Percentiles rank a stretch among this genome's conserved stretches.
Conservation (phyloP, 35 echinoderm and acorn worm species). For the Chiridota heheva region DNA sequence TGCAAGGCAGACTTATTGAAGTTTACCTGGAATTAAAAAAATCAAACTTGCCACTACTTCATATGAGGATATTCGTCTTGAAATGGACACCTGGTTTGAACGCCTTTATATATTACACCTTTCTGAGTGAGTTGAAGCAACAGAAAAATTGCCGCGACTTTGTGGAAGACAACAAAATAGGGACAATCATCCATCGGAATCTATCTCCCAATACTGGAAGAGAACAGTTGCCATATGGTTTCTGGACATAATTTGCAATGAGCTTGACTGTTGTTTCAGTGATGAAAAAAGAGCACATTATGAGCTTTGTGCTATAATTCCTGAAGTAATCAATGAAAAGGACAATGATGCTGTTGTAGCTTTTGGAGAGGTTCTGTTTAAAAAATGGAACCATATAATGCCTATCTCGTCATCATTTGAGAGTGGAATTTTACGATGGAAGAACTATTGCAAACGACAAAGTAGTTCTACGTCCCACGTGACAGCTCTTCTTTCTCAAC, state of each 20-base stretch:
- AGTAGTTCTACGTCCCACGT: neutral
- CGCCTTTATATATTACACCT: constrained; percentile 2
- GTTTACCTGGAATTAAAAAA: constrained; percentile 16
- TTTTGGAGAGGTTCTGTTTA: too few species aligned
- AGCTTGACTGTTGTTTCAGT: constrained; percentile 6
- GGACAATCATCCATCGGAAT: constrained; percentile 24
- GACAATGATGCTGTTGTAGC: too few species aligned
- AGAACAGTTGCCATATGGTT: constrained; percentile 25
- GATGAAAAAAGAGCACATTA: constrained; percentile 21
- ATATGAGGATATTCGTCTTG: neutral
- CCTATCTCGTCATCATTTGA: too few species aligned
- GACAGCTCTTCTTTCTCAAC: constrained; percentile 17
- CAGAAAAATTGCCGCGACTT: constrained; percentile 8
- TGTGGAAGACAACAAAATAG: constrained; percentile 36
- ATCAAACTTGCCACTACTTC: neutral
- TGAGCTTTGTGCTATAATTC: constrained; percentile 23
- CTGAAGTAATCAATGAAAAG: constrained; percentile 4
- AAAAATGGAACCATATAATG: constrained; percentile 15
- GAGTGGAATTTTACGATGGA: too few species aligned
- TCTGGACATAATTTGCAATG: constrained; percentile 23
- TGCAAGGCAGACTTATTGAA: constrained; percentile 30
- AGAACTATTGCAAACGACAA: constrained; percentile 14
- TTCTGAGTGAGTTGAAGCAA: neutral
- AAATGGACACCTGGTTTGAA: constrained; percentile 14
- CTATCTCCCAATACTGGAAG: constrained; percentile 33